A percentile compares a stretch with the other conserved stretches of the same genome.
Evolutionary conservation across 2,888 invertebrate genomes (phyloP).

Genomic region (Sphecodes monilicornis): DNA sequence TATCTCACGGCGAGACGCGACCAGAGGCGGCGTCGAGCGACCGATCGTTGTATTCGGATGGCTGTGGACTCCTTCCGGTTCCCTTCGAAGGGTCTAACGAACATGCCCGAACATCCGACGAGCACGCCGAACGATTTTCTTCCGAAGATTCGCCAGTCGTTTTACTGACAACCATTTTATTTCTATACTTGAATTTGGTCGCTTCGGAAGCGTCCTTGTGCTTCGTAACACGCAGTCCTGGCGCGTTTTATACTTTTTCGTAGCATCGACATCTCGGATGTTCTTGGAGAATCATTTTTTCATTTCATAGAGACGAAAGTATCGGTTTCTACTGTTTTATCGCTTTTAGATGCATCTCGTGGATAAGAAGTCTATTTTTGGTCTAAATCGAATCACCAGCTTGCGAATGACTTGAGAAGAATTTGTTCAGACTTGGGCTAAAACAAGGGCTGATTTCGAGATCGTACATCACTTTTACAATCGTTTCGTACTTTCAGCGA

Average conservation of each 20-base stretch:
- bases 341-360: background rate
- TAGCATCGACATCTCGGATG: background rate
- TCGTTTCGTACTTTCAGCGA: background rate
- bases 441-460: background rate
- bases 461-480: conserved; percentile 3
- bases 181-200: background rate
- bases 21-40: conserved; percentile 29
- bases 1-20: conserved; percentile 36
- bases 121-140: conserved; percentile 23
- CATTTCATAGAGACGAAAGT: background rate
- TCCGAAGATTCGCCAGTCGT: background rate
- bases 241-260: background rate
- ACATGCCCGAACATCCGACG: conserved; percentile 9
- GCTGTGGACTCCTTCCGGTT: conserved; percentile 61
- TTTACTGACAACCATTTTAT: background rate
- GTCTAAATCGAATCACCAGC: background rate
- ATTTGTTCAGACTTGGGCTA: background rate
- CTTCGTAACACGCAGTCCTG: background rate
- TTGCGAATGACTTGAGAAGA: no score
- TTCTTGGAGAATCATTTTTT: background rate
- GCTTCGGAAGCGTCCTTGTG: background rate
- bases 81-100: conserved; percentile 28
- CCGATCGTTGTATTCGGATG: conserved; percentile 45
- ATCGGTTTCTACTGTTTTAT: background rate
- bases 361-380: background rate